Evolutionary conservation across 2,888 invertebrate species (phyloP).

Genomic region (Melanargia galathea): DNA sequence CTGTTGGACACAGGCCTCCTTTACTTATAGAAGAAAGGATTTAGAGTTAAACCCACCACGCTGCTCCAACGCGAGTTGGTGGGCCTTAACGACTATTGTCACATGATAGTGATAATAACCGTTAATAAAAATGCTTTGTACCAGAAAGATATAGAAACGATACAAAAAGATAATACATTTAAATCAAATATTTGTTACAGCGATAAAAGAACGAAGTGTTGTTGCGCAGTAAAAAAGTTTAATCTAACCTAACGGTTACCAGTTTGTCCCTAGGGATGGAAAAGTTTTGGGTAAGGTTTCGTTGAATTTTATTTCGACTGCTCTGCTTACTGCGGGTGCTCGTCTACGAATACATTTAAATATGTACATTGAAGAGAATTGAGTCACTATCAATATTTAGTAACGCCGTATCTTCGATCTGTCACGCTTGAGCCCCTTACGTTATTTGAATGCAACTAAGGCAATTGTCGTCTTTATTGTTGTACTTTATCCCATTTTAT

Average conservation of each 20-base stretch:
- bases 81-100: too few species aligned
- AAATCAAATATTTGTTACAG: constrained; percentile 34
- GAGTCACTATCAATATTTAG: constrained; percentile 27
- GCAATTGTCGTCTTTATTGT: not conserved
- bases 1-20: too few species aligned
- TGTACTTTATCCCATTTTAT: too few species aligned
- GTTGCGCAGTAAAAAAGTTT: constrained; percentile 52
- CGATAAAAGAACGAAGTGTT: constrained; percentile 49
- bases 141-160: not conserved
- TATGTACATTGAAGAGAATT: constrained; percentile 47
- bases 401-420: constrained; percentile 6
- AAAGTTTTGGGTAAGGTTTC: constrained; percentile 56
- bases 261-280: constrained; percentile 52
- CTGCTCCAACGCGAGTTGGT: too few species aligned
- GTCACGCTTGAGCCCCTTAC: not conserved
- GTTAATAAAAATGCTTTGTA: not conserved
- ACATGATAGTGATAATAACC: too few species aligned
- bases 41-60: too few species aligned
- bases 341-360: constrained; percentile 64
- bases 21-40: too few species aligned
- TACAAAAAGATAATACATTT: constrained; percentile 18
- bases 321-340: constrained; percentile 52
- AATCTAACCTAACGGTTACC: constrained; percentile 57
- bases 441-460: not conserved
- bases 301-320: constrained; percentile 56